phyloP scores from a whole-genome alignment of 37 sponge, comb jelly and placozoan genomes.

The Chondrilla cf. caribensis region DNA sequence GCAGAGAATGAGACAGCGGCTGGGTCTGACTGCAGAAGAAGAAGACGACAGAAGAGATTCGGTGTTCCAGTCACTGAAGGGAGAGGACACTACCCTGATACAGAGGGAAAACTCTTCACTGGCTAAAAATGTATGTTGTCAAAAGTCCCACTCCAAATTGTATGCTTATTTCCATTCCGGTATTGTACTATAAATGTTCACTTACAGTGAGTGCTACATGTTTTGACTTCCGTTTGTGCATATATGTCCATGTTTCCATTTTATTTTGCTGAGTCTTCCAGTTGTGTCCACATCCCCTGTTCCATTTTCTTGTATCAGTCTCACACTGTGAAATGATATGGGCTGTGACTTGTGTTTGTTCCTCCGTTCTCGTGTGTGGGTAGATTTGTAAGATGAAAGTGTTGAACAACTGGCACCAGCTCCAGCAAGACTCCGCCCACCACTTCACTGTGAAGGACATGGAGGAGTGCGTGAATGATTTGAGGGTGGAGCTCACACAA shows the following conservation, averaged over 20 bases:
- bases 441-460: not conserved
- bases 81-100: constrained; percentile 30
- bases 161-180: too few species aligned
- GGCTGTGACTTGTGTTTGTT: too few species aligned
- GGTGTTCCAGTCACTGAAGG: constrained; percentile 14
- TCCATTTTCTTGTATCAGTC: too few species aligned
- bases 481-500: constrained; percentile 6
- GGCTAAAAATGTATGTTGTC: constrained; percentile 36
- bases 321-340: too few species aligned
- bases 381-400: not conserved
- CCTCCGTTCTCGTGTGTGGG: too few species aligned
- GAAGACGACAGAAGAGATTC: too few species aligned
- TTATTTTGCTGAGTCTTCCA: too few species aligned
- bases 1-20: constrained; percentile 37
- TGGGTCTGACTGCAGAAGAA: constrained; percentile 1
- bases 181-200: too few species aligned
- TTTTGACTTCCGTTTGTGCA: too few species aligned
- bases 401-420: not conserved
- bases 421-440: not conserved
- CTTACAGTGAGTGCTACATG: too few species aligned
- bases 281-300: too few species aligned
- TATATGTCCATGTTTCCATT: not conserved
- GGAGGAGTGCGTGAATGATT: constrained; percentile 21
- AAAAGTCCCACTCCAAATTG: too few species aligned
- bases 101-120: constrained; percentile 61